These are phyloP conservation scores for Propithecus coquereli DNA, from an alignment of 2,113 vertebrate genomes.

Conservation along the genomic window DNA sequence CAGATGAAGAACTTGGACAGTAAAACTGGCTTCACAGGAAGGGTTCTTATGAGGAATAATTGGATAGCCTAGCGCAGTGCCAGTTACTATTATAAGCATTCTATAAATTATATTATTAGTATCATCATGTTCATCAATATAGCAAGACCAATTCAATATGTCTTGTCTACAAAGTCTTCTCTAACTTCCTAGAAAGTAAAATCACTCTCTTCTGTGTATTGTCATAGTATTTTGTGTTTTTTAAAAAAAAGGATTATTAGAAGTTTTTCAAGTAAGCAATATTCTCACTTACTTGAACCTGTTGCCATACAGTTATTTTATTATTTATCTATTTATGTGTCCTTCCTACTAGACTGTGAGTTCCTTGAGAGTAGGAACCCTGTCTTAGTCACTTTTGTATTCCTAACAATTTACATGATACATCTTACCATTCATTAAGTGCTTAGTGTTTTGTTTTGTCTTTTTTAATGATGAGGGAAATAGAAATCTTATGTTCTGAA, in stretches of 20 bases:
- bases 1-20: neutral
- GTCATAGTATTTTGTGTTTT: neutral
- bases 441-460: neutral
- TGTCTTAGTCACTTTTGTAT: neutral
- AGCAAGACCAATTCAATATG: neutral
- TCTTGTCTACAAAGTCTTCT: slow-evolving; percentile 7
- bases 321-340: neutral
- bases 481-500: neutral
- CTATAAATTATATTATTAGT: neutral
- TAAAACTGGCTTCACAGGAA: neutral
- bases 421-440: neutral
- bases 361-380: neutral
- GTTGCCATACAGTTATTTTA: neutral
- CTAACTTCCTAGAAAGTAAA: neutral
- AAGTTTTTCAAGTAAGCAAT: neutral
- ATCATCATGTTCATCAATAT: neutral
- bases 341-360: neutral
- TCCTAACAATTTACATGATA: neutral
- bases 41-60: neutral
- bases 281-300: neutral
- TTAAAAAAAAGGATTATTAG: neutral
- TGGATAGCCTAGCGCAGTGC: neutral
- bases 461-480: neutral
- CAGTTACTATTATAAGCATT: neutral
- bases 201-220: neutral